These are phyloP conservation scores for Watsonalla cultraria DNA, from an alignment of 2,888 invertebrate species.

Conservation along the genomic window DNA sequence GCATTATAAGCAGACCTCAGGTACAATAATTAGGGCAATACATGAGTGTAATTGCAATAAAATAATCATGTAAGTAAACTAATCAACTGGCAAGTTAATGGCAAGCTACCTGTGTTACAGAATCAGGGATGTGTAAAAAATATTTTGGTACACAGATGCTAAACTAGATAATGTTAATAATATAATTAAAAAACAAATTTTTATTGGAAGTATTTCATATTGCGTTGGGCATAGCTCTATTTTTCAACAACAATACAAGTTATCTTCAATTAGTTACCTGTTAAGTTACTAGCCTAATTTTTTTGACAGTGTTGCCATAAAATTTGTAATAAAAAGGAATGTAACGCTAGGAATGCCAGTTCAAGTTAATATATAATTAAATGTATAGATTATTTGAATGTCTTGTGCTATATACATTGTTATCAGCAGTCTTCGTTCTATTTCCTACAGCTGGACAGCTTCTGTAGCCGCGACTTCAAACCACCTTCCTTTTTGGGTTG, in stretches of 20 bases:
- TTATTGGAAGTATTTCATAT: not conserved
- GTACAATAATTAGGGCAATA: conserved; percentile 31
- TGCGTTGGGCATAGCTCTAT: not conserved
- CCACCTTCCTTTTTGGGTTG: conserved; percentile 82
- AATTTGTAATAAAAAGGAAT: not conserved
- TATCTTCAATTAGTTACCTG: no score
- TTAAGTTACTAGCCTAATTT: no score
- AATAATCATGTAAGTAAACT: not conserved
- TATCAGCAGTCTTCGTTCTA: conserved; percentile 12
- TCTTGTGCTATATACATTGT: conserved; percentile 18
- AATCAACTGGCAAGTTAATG: not conserved
- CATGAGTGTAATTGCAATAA: not conserved
- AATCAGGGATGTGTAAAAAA: not conserved
- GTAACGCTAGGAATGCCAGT: not conserved
- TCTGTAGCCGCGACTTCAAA: conserved; percentile 81
- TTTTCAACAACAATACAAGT: no score
- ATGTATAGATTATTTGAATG: conserved; percentile 4
- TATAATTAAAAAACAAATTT: not conserved
- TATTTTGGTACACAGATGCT: not conserved
- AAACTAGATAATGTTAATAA: not conserved
- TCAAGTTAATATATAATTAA: not conserved
- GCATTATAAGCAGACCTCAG: conserved; percentile 39
- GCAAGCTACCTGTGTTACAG: not conserved
- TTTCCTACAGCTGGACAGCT: conserved; percentile 67
- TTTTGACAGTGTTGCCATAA: no score